Conservation (phyloP, 2,888 invertebrate genomes). For the Xestia xanthographa region DNA sequence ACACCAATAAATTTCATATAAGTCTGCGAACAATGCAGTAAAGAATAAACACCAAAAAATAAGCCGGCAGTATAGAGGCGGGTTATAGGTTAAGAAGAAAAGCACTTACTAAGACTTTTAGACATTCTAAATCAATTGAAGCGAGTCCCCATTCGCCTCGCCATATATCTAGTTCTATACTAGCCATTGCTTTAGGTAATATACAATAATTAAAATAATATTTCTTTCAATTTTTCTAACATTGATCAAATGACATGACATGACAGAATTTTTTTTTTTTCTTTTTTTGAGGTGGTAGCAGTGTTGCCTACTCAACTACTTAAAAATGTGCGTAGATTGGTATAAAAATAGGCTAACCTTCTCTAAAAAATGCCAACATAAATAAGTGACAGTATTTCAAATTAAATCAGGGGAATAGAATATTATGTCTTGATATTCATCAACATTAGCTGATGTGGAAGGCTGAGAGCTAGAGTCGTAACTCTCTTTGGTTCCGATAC, state of each 20-base stretch:
- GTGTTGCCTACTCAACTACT: too few species aligned
- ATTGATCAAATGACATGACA: constrained; percentile 64
- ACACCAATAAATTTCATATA: constrained; percentile 94
- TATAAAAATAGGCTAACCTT: too few species aligned
- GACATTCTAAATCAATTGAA: constrained; percentile 95
- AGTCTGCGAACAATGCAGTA: constrained; percentile 83
- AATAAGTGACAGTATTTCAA: too few species aligned
- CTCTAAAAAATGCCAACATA: too few species aligned
- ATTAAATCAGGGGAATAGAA: too few species aligned
- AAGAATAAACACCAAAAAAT: constrained; percentile 36
- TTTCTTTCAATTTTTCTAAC: constrained; percentile 61
- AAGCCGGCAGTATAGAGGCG: constrained; percentile 70
- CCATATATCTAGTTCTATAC: constrained; percentile 93
- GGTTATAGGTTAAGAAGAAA: constrained; percentile 65
- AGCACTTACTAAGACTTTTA: constrained; percentile 94
- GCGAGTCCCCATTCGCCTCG: constrained; percentile 97
- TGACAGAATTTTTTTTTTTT: constrained; percentile 38
- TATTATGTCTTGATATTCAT: too few species aligned
- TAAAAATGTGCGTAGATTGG: too few species aligned
- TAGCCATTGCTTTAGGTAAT: constrained; percentile 78
- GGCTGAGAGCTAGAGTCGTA: too few species aligned
- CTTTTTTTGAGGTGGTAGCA: too few species aligned
- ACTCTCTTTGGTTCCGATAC: too few species aligned
- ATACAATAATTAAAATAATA: constrained; percentile 51
- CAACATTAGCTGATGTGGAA: too few species aligned